Evolutionary conservation across 2,888 invertebrate species (phyloP), one percentile per base, ranked within the genome.

Genomic region (Tolmerus cingulatus): DNA sequence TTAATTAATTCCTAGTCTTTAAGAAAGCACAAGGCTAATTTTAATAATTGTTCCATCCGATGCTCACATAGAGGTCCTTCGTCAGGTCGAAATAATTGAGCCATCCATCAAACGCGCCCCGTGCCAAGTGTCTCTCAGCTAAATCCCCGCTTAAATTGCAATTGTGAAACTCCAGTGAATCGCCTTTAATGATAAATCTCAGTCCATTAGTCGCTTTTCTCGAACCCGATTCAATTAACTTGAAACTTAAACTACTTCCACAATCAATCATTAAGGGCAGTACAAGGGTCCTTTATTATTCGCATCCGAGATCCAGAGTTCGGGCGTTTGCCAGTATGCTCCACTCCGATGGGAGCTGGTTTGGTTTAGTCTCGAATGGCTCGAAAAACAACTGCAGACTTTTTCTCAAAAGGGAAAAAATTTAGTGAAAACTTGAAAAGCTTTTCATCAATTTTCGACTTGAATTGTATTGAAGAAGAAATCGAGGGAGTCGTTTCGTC

Each of bases 221-320:
- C 16, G 40, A 43, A 27, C 27, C 74, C 43, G 46, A 85, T 85
- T 85, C 85, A 85, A 85, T 85, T 85, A 85, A 85, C 74, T 85
- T 40, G 23, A 85, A 40, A 84, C 74, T 66, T 40, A 74, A 85
- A 85, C 74, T 74, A 85, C 82, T 82, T 57, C n/a, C 82, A 82
- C 85, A 74, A 85, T 85, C 85, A 85, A 85, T 85, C 85, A 85
- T 85, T 85, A 74, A 85, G 46, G 40, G 34, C 23, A 27, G 74
- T 43, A 85, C 85, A 85, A 51, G 23, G 66, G 66, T 82, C 66
- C 82, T 82, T 34, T 82, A 82, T 82, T 82, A 66, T 82, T 82
- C 66, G 37, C 34, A 82, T 57, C 51, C 66, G 82, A 27, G 19
- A 76, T 27, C 66, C 27, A 27, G 78, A 46, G 51, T n/a, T 23